Base-by-base conservation (phyloP, 2,797 vertebrate genomes). In the Botia kubotai region DNA sequence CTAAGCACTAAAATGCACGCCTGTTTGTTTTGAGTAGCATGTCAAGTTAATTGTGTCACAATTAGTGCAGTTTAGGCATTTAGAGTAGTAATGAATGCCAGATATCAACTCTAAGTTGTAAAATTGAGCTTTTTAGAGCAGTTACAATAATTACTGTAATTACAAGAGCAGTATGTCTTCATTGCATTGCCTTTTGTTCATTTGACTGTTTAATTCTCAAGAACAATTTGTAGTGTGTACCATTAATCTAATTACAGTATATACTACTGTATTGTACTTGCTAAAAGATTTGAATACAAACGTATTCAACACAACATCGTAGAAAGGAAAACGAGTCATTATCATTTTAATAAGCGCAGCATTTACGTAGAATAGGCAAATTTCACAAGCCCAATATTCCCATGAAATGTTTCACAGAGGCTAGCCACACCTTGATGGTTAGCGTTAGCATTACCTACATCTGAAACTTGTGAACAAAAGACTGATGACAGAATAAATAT, bases 391-490 rank as follows among this genome's bases (percentile, higher is more conserved):
- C 29, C 29, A 1, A 39, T n/a, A 10, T n/a, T 16, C 16, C 17
- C 62, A 29, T 39, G 5, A 63, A 66, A 0, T n/a, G 33, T 39
- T 43, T 66, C 33, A 11, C 55, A 21, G 55, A 58, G 19, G 55
- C 52, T 7, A 53, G 52, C 55, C 10, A 21, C 8, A 66, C 17
- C 33, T 66, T 39, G 17, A 19, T 14, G 36, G 36, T 66, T 43
- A 12, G 6, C 17, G 3, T 19, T 19, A 43, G 43, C 43, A 33
- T 63, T 63, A 19, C n/a, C 36, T 63, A 52, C 13, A 67, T 12
- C 14, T 29, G 72, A 76, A 52, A 13, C 8, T 29, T 12, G 29
- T 19, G 26, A 68, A 33, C 53, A 67, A 63, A 72, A 77, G 29
- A 71, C 2, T 3, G 19, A 33, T 50, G 57, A 60, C 21, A 67